Conservation (phyloP, 2,888 invertebrate species). For the Hyalella azteca region DNA sequence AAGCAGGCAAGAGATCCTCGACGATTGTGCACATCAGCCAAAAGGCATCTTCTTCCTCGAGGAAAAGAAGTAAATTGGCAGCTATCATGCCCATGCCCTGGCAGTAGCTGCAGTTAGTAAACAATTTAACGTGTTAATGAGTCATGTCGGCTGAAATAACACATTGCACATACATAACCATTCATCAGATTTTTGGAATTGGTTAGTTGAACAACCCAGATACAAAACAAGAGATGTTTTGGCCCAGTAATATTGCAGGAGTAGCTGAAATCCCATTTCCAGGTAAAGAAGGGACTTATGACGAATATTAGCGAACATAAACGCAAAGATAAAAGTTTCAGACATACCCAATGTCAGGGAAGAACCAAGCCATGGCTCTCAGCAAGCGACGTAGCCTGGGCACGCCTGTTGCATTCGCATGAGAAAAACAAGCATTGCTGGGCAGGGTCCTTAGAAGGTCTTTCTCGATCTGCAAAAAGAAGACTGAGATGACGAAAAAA, state of each 20-base stretch:
- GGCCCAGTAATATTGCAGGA: neutral
- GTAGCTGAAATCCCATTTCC: neutral
- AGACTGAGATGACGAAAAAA: no score
- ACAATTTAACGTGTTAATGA: neutral
- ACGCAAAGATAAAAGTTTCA: no score
- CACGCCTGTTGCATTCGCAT: slow-evolving; percentile 89
- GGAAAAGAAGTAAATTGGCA: slow-evolving; percentile 85
- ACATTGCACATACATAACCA: no score
- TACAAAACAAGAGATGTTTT: no score
- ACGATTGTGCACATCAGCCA: slow-evolving; percentile 99
- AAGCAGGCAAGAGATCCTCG: slow-evolving; percentile 96
- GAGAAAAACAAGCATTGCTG: slow-evolving; percentile 94
- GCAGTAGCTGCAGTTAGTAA: slow-evolving; percentile 70
- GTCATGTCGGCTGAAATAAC: no score
- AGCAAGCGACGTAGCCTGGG: slow-evolving; percentile 87
- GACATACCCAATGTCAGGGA: slow-evolving; percentile 81
- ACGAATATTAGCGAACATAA: no score
- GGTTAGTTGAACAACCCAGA: no score
- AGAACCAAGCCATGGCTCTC: slow-evolving; percentile 90
- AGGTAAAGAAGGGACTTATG: no score
- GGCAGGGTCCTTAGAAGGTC: slow-evolving; percentile 95
- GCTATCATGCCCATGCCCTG: slow-evolving; percentile 91
- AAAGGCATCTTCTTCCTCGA: slow-evolving; percentile 98
- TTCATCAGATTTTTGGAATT: no score
- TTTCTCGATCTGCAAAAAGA: slow-evolving; percentile 95